Percentiles rank a stretch among this genome's conserved stretches.
Conservation (phyloP, 2,797 vertebrate genomes). For the Ctenosaura bakeri region DNA sequence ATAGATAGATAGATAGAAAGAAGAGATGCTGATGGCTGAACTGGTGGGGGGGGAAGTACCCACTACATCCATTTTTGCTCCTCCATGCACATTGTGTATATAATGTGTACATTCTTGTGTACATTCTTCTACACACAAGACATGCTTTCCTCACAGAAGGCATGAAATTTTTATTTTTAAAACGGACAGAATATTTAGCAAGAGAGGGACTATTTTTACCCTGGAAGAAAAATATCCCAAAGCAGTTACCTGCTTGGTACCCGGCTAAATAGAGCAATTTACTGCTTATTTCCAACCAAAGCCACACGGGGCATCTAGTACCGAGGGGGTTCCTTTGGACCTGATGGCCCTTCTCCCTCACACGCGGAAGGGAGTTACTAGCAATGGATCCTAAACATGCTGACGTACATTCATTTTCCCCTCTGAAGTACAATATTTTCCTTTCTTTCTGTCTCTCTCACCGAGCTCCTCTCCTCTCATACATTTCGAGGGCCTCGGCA, state of each 20-base stretch:
- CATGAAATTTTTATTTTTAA: not conserved
- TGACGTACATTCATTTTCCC: not conserved
- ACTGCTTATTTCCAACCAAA: no score
- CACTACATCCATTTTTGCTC: not conserved
- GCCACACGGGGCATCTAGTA: no score
- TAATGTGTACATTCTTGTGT: no score
- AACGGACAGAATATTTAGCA: not conserved
- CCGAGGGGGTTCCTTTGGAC: not conserved
- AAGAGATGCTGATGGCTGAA: not conserved
- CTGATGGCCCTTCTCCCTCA: not conserved
- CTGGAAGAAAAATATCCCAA: not conserved
- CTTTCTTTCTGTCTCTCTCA: not conserved
- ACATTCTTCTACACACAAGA: not conserved
- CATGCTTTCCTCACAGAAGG: not conserved
- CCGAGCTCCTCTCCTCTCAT: not conserved
- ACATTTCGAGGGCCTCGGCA: not conserved
- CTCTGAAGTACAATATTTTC: no score
- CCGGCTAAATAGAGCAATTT: no score
- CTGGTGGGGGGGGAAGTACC: not conserved
- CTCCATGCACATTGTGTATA: no score
- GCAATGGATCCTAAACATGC: no score
- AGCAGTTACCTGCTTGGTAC: no score
- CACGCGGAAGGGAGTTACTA: not conserved
- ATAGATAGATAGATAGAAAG: no score
- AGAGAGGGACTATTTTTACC: not conserved